These are phyloP conservation scores for Caenorhabditis wallacei DNA, from an alignment of 2,888 invertebrate genomes.

Conservation along the genomic window DNA sequence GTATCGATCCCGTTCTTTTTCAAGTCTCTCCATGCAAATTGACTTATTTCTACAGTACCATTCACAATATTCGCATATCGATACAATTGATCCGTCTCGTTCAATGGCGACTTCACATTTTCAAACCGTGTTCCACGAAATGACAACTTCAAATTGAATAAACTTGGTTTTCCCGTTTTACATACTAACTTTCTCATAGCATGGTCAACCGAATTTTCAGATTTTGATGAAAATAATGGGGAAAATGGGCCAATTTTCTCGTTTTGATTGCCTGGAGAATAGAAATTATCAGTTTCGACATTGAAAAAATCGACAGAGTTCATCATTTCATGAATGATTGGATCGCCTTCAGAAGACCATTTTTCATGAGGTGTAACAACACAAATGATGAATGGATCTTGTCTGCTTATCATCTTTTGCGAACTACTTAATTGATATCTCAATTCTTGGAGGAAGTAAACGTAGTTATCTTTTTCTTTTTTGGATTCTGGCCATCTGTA, in stretches of 20 bases:
- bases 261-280: neutral
- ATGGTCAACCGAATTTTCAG: constrained; percentile 56
- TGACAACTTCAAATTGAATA: neutral
- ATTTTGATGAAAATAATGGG: neutral
- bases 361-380: neutral
- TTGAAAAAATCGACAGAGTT: constrained; percentile 72
- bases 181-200: constrained; percentile 54
- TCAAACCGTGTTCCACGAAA: neutral
- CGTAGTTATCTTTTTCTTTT: neutral
- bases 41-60: neutral
- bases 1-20: neutral
- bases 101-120: neutral
- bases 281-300: constrained; percentile 13
- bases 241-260: neutral
- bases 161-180: neutral
- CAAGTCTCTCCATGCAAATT: neutral
- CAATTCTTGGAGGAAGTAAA: neutral
- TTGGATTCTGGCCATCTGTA: neutral
- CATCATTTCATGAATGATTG: constrained; percentile 50
- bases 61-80: neutral
- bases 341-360: neutral
- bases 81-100: neutral
- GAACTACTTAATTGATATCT: neutral
- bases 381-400: no score
- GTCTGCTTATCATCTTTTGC: neutral